These are phyloP conservation scores for Stegodyphus mimosarum DNA, from an alignment of 1,140 invertebrate species.

Conservation along the genomic window DNA sequence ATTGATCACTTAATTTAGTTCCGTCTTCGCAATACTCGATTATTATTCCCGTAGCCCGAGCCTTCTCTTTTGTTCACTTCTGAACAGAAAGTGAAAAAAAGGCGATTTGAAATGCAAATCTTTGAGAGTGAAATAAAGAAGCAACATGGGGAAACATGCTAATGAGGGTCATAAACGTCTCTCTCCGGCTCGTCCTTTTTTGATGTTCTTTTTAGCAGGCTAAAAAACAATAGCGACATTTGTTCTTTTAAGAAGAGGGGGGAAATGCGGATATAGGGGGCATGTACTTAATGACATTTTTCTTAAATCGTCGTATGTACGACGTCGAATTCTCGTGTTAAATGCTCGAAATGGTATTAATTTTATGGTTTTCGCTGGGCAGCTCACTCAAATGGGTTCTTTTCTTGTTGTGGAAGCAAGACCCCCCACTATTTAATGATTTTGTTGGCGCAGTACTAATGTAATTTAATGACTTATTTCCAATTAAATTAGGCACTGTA, in stretches of 20 bases:
- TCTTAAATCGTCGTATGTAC: constrained; percentile 47
- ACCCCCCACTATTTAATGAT: constrained; percentile 59
- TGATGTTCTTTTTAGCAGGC: constrained; percentile 43
- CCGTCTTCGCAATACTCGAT: constrained; percentile 11
- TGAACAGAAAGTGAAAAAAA: constrained; percentile 5
- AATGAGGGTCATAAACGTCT: constrained; percentile 54
- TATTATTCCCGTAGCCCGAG: constrained; percentile 15
- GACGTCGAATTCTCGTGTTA: constrained; percentile 50
- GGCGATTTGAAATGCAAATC: constrained; percentile 53
- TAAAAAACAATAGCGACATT: constrained; percentile 58
- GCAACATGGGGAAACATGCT: constrained; percentile 50
- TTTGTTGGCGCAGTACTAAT: constrained; percentile 60
- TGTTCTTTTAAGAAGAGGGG: constrained; percentile 29
- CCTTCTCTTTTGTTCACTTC: constrained; percentile 27
- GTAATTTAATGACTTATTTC: constrained; percentile 62
- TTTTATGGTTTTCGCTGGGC: constrained; percentile 57
- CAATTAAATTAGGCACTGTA: constrained; percentile 61
- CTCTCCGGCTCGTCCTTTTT: constrained; percentile 40
- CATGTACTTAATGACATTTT: constrained; percentile 55
- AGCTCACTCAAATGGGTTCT: constrained; percentile 58
- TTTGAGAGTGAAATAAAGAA: constrained; percentile 55
- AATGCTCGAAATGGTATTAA: constrained; percentile 57
- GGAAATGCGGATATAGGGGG: constrained; percentile 26
- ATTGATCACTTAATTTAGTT: constrained; percentile 51
- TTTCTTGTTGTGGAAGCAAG: constrained; percentile 30